Conservation (phyloP, 2,113 vertebrate species). For the Pangasianodon hypophthalmus region DNA sequence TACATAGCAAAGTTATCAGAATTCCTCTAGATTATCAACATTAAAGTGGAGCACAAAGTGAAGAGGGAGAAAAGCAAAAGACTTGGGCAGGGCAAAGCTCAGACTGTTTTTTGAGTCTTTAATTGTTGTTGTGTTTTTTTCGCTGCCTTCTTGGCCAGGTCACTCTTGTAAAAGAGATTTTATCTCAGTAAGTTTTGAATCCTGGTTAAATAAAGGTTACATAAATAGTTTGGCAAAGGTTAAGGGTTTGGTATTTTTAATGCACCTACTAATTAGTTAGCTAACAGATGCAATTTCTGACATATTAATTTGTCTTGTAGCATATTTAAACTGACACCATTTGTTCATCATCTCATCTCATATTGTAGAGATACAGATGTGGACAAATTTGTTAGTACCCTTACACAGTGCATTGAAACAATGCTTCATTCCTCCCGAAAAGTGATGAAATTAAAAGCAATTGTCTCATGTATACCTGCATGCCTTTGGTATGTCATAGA, state of each 20-base stretch:
- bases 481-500: too few relatives aligned
- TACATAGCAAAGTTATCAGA: neutral
- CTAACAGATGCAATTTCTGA: neutral
- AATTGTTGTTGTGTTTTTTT: neutral
- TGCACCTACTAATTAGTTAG: neutral
- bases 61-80: neutral
- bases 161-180: too few relatives aligned
- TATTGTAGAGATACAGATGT: too few relatives aligned
- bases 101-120: neutral
- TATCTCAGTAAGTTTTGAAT: too few relatives aligned
- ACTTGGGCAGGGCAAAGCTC: neutral
- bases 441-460: too few relatives aligned
- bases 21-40: neutral
- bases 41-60: neutral
- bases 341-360: neutral
- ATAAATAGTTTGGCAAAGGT: neutral
- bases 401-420: too few relatives aligned
- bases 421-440: too few relatives aligned
- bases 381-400: too few relatives aligned
- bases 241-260: neutral
- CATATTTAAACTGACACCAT: neutral
- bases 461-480: too few relatives aligned
- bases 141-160: too few relatives aligned
- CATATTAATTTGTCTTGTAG: neutral
- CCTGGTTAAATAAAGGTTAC: too few relatives aligned